Evolutionary conservation across 1,140 invertebrate species (phyloP), one percentile per base, ranked within the genome.

Genomic region (Atopsyche davidsoni): DNA sequence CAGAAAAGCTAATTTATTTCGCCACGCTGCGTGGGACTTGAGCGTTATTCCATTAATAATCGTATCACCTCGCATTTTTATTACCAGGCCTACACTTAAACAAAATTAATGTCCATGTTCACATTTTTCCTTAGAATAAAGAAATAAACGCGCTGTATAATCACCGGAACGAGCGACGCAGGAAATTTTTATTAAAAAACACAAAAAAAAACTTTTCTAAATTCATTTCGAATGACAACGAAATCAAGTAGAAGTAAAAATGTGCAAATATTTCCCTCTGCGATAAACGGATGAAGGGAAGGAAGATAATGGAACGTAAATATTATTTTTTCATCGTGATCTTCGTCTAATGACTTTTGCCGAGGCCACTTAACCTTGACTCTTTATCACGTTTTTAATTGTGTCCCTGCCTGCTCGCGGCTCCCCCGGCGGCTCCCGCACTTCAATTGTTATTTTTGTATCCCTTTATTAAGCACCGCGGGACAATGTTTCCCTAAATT

Each of bases 311-410:
- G 44, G 39, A 47, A 53, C 45, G 47, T 53, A 47, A 53, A 53
- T 53, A 47, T 53, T 47, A 53, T 53, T 47, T 53, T 53, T 53
- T 47, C 44, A 53, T 53, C 45, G 40, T 36, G 21, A 46, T 41
- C 25, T 39, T 47, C 44, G 47, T 53, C 44, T 47, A 52, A 52
- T 52, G 50, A 52, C 50, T 52, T 52, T 52, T 52, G 42, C 40
- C 39, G 42, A 13, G 50, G 49, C 21, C 51, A 53, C 51, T 47
- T 53, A 35, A 47, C 36, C 21, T 14, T 28, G 35, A 42, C 14
- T 47, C 47, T 47, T 47, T 43, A 43, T 42, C 34, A 40, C 45
- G 19, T 42, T 53, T 53, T 53, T 46, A 52, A 52, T 52, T 52
- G 50, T 36, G 28, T 52, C 46, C 31, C 43, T 45, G 32, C 16